phyloP scores from a whole-genome alignment of 2,797 vertebrate species.

The Pseudocheirus occidentalis region DNA sequence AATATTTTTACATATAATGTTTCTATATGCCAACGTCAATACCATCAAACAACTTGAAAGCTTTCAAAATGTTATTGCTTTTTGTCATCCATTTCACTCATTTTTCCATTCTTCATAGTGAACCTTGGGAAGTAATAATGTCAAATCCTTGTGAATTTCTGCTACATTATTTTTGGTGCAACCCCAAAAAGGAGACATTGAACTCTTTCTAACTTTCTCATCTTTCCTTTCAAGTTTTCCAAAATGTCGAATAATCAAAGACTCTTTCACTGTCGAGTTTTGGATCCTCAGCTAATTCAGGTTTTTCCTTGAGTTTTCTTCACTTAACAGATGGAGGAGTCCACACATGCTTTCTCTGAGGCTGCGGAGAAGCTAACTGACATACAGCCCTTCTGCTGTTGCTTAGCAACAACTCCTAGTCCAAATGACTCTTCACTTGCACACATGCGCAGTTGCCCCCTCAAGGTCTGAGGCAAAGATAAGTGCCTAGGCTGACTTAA shows the following conservation, averaged over 20 bases:
- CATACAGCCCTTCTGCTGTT: neutral
- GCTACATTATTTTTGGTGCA: neutral
- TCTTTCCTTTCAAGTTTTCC: neutral
- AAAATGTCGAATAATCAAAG: neutral
- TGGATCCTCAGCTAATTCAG: neutral
- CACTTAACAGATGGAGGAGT: neutral
- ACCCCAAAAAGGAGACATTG: too few relatives aligned
- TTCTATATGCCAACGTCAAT: neutral
- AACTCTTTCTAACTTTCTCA: too few relatives aligned
- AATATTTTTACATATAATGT: neutral
- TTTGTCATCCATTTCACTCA: neutral
- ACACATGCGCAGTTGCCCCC: neutral
- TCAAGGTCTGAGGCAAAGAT: neutral
- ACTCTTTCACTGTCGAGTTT: neutral
- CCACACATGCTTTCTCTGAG: too few relatives aligned
- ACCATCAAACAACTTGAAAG: neutral
- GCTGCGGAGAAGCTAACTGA: neutral
- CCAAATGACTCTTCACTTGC: neutral
- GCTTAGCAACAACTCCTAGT: neutral
- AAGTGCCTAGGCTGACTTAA: neutral
- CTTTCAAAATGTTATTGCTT: neutral
- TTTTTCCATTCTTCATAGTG: neutral
- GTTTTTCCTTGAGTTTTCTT: neutral
- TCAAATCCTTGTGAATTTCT: neutral
- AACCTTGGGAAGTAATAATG: neutral